Evolutionary conservation across 2,113 vertebrate species (phyloP).

Genomic region (Ranitomeya variabilis): DNA sequence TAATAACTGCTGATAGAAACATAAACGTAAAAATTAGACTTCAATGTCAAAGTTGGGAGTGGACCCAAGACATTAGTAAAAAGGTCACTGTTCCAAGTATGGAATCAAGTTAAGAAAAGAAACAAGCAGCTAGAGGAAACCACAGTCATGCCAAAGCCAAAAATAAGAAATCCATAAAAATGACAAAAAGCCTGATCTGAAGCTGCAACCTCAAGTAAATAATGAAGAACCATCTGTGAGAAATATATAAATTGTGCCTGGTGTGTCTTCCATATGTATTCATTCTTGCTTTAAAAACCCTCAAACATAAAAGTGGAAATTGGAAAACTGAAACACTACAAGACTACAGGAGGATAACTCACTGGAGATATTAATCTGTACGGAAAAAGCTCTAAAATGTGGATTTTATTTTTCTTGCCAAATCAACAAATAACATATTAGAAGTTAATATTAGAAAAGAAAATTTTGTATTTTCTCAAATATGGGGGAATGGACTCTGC

Average conservation of each 20-base stretch:
- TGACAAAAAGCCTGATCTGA: conserved; percentile 32
- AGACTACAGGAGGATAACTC: not conserved
- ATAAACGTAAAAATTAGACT: not conserved
- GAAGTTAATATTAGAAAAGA: not conserved
- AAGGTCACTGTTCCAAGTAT: conserved; percentile 34
- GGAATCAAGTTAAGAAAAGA: conserved; percentile 21
- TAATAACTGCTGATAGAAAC: not conserved
- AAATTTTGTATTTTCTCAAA: not conserved
- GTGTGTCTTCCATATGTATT: conserved; percentile 4
- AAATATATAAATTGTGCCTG: conserved; percentile 4
- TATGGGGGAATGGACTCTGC: too few species aligned
- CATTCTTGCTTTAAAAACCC: not conserved
- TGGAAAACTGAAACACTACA: not conserved
- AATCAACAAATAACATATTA: not conserved
- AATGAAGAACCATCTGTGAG: conserved; percentile 28
- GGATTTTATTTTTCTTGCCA: not conserved
- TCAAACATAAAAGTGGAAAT: not conserved
- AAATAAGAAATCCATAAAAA: conserved; percentile 40
- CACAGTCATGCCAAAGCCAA: conserved; percentile 33
- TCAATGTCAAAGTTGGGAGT: not conserved
- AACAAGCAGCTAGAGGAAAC: conserved; percentile 15
- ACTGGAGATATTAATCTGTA: not conserved
- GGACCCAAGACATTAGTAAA: not conserved
- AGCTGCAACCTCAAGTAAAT: conserved; percentile 24
- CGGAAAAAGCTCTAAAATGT: not conserved